These are phyloP conservation scores for Cherax quadricarinatus DNA, from an alignment of 1,140 invertebrate species.

Conservation along the genomic window DNA sequence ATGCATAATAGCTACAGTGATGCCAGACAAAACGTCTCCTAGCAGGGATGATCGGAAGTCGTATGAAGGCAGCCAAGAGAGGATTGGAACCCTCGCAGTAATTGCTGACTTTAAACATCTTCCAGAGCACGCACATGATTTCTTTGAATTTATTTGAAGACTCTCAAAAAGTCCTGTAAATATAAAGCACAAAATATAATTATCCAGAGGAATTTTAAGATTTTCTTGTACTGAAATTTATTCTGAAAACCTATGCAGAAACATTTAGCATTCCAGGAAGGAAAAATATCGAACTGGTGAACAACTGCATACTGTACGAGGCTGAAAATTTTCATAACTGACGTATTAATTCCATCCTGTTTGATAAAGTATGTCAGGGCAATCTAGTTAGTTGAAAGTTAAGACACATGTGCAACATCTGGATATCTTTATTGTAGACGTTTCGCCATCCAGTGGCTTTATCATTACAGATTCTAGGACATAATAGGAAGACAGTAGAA, in stretches of 20 bases:
- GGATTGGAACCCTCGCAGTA: conserved; percentile 65
- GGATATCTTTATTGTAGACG: no score
- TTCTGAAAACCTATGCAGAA: not conserved
- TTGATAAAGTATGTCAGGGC: no score
- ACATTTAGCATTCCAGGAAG: not conserved
- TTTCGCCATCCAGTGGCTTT: no score
- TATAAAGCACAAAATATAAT: not conserved
- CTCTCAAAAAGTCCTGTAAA: conserved; percentile 9
- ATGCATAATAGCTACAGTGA: conserved; percentile 95
- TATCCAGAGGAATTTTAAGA: not conserved
- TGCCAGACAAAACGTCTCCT: conserved; percentile 79
- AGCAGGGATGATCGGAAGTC: conserved; percentile 49
- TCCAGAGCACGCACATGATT: conserved; percentile 21
- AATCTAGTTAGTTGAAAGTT: no score
- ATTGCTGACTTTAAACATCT: conserved; percentile 15
- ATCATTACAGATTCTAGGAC: no score
- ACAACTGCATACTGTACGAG: no score
- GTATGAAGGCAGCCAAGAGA: conserved; percentile 71
- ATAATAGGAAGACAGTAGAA: no score
- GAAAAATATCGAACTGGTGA: not conserved
- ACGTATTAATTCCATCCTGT: no score
- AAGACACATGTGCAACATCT: no score
- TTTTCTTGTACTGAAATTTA: not conserved
- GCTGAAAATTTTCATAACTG: no score
- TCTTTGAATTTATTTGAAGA: not conserved